Evolutionary conservation across 2,113 vertebrate genomes (phyloP).

Genomic region (Arenaria interpres): DNA sequence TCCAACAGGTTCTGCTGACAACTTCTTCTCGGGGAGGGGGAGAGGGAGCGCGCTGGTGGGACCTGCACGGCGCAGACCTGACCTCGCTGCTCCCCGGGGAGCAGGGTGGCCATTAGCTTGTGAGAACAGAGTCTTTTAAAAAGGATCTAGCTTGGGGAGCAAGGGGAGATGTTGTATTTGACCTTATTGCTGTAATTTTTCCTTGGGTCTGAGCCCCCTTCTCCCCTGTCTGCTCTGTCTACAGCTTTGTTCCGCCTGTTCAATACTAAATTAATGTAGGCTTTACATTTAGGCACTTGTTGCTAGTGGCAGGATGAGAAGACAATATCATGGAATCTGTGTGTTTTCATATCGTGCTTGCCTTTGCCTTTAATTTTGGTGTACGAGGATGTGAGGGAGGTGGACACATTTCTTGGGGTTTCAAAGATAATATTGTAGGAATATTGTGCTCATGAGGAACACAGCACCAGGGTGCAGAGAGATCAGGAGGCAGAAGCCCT

Average conservation of each 20-base stretch:
- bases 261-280: not conserved
- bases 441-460: not conserved
- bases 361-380: not conserved
- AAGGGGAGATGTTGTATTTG: not conserved
- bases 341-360: not conserved
- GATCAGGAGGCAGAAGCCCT: not conserved
- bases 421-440: not conserved
- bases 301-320: not conserved
- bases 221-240: not conserved
- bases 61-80: not conserved
- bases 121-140: not conserved
- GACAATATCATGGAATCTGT: not conserved
- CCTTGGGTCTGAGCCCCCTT: not conserved
- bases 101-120: not conserved
- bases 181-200: not conserved
- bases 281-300: not conserved
- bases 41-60: not conserved
- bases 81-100: not conserved
- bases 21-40: constrained; percentile 49
- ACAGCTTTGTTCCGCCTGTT: not conserved
- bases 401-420: not conserved
- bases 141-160: not conserved
- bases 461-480: not conserved
- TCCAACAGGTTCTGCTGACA: constrained; percentile 74
- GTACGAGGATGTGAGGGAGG: not conserved